Evolutionary conservation across 2,888 invertebrate species (phyloP).

Genomic region (Luperina testacea): DNA sequence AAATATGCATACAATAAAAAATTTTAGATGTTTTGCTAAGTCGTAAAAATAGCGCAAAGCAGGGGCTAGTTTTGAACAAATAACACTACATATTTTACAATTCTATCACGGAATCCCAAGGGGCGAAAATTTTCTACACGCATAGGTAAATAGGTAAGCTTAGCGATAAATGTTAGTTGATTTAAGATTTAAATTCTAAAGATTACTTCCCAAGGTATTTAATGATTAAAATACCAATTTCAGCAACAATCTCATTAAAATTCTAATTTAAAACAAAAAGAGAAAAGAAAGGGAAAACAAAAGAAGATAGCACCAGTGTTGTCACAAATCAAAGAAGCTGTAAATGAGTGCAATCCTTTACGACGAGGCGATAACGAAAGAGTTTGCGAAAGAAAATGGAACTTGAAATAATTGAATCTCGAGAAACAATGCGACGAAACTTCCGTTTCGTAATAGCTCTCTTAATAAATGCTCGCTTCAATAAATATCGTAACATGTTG

Average conservation of each 20-base stretch:
- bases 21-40: too few species aligned
- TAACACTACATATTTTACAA: background rate
- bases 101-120: background rate
- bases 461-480: slow-evolving; percentile 14
- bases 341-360: slow-evolving; percentile 53
- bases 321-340: slow-evolving; percentile 48
- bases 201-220: background rate
- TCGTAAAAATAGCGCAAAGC: background rate
- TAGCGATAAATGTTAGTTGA: too few species aligned
- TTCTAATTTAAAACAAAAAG: slow-evolving; percentile 35
- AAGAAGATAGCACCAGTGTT: slow-evolving; percentile 25
- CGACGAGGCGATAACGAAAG: slow-evolving; percentile 49
- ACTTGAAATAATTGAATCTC: slow-evolving; percentile 53
- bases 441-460: slow-evolving; percentile 18
- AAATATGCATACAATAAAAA: too few species aligned
- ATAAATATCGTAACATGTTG: slow-evolving; percentile 35
- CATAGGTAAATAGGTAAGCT: background rate
- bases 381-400: slow-evolving; percentile 41
- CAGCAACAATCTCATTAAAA: slow-evolving; percentile 40
- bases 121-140: background rate
- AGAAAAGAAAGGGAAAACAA: slow-evolving; percentile 25
- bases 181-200: background rate
- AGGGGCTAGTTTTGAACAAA: background rate
- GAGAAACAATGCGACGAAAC: slow-evolving; percentile 31
- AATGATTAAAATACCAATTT: slow-evolving; percentile 8